phyloP scores from a whole-genome alignment of 2,797 vertebrate species.

The Pipistrellus nathusii region DNA sequence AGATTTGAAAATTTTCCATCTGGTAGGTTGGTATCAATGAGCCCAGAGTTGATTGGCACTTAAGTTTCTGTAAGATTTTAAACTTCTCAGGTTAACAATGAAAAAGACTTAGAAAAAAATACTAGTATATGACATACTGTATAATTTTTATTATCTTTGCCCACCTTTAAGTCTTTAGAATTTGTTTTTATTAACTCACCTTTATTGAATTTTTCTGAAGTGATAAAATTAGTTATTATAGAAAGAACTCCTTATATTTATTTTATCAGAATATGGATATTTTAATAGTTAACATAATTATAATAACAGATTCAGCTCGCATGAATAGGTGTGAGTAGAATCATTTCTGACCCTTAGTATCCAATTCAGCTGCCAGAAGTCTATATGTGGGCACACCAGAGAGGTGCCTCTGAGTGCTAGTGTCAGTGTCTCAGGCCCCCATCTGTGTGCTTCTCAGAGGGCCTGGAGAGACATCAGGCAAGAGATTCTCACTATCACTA shows the following conservation, averaged over 20 bases:
- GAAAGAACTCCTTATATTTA: background rate
- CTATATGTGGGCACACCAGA: background rate
- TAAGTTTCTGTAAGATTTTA: background rate
- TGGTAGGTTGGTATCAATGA: background rate
- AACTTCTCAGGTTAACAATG: background rate
- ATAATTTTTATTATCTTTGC: background rate
- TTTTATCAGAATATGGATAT: conserved; percentile 4
- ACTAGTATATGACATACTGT: no score
- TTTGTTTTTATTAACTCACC: background rate
- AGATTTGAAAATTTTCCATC: background rate
- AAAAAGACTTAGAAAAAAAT: background rate
- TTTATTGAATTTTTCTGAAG: conserved; percentile 41
- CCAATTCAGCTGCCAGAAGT: background rate
- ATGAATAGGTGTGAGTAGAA: background rate
- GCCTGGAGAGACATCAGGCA: background rate
- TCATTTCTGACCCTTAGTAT: background rate
- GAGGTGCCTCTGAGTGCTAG: background rate
- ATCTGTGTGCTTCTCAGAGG: background rate
- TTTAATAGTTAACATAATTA: conserved; percentile 3
- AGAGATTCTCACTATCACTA: background rate
- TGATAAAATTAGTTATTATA: background rate
- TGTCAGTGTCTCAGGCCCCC: background rate
- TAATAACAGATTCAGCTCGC: background rate
- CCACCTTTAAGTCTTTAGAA: background rate
- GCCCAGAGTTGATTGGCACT: background rate